Evolutionary conservation across 2,888 invertebrate species (phyloP).

Genomic region (Folsomia manolachei): DNA sequence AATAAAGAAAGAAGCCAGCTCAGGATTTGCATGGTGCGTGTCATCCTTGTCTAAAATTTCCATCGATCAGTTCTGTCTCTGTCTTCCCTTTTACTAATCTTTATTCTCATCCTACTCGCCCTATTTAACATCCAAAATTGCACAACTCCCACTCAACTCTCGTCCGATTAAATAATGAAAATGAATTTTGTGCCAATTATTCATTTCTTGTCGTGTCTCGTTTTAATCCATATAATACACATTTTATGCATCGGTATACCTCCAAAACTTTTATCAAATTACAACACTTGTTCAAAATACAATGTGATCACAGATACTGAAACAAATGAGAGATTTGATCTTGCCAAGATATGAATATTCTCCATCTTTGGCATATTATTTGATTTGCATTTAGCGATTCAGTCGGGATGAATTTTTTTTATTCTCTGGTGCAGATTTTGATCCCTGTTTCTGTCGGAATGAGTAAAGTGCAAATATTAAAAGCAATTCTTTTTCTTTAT

Average conservation of each 20-base stretch:
- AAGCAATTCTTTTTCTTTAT: neutral
- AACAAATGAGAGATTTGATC: too few species aligned
- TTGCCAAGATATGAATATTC: too few species aligned
- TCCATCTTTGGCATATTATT: too few species aligned
- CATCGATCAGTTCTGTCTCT: conserved; percentile 45
- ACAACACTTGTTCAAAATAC: too few species aligned
- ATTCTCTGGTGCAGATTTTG: neutral
- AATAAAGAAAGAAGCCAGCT: conserved; percentile 16
- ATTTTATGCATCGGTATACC: too few species aligned
- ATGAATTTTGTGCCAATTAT: conserved; percentile 12
- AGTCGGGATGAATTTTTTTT: neutral
- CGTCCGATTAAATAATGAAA: neutral
- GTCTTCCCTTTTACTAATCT: conserved; percentile 15
- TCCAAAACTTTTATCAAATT: too few species aligned
- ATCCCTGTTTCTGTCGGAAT: neutral
- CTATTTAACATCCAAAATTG: conserved; percentile 11
- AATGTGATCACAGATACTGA: too few species aligned
- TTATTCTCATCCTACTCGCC: conserved; percentile 24
- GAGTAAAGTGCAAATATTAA: neutral
- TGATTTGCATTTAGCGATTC: neutral
- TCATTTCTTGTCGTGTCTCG: neutral
- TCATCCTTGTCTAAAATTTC: conserved; percentile 46
- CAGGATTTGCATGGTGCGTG: conserved; percentile 35
- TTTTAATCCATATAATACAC: too few species aligned
- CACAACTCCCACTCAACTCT: neutral